Evolutionary conservation across 2,113 vertebrate species (phyloP).

Genomic region (Gymnogyps californianus): DNA sequence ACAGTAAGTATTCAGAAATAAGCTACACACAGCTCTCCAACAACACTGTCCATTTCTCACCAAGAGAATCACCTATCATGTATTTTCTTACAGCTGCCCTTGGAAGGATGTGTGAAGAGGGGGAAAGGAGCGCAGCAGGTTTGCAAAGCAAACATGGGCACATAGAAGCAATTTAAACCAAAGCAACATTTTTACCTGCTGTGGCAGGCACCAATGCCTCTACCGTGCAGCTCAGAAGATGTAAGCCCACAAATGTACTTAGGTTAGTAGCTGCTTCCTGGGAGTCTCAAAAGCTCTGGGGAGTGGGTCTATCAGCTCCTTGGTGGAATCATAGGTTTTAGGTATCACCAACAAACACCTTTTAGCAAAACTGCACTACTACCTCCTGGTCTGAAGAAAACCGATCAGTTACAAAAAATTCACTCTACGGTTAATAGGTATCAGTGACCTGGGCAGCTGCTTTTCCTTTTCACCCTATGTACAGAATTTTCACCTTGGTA

Average conservation of each 20-base stretch:
- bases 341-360: neutral
- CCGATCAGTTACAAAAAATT: accelerated
- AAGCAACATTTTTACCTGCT: neutral
- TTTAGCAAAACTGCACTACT: neutral
- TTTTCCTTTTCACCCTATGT: neutral
- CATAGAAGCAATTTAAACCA: neutral
- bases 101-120: neutral
- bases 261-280: neutral
- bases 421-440: neutral
- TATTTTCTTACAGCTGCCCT: neutral
- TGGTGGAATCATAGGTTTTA: neutral
- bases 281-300: neutral
- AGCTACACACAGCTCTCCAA: neutral
- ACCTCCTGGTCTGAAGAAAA: neutral
- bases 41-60: neutral
- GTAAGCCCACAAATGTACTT: neutral
- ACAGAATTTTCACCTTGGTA: neutral
- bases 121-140: neutral
- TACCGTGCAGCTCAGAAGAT: neutral
- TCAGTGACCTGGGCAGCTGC: neutral
- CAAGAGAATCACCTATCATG: neutral
- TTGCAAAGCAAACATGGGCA: neutral
- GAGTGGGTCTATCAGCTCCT: neutral
- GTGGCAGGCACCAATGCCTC: neutral
- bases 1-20: neutral